Evolutionary conservation across 2,113 vertebrate species (phyloP), one percentile per base, ranked within the genome.

Genomic region (Ranitomeya imitator): DNA sequence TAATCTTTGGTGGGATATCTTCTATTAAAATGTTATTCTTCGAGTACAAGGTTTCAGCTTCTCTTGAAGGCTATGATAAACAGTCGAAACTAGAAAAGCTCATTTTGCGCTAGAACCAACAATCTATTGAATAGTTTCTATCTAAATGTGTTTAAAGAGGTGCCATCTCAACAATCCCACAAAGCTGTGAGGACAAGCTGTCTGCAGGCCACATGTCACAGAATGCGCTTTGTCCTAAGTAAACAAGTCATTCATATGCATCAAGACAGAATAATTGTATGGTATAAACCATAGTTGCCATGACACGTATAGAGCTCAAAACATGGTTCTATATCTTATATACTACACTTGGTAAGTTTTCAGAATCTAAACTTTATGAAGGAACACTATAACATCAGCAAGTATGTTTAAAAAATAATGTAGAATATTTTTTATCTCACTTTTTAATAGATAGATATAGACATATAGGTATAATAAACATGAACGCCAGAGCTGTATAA

Each of bases 211-310:
- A 89, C 94, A 95, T 92, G 94, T 92, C 88, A 74, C 82, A 93
- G 93, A 94, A 94, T 93, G 83, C 92, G 86, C 31, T 69, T 90
- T 90, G 90, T 85, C 90, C 93, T 94, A 91, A 93, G 93, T 92
- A 90, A 94, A 93, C 94, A 94, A 92, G 91, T 93, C 90, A 90
- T 91, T 91, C 92, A 92, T 12, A 86, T 93, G 93, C 91, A 93
- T 91, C 92, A 91, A 51, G 91, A 91, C 90, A 93, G 94, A 95
- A 94, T 94, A 95, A 94, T 94, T 95, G 95, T 94, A 95, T 89
- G 90, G 93, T 93, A 93, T 92, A 92, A 94, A 92, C 94, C 79
- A 1, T 88, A 91, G 93, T 95, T 95, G 92, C 95, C 92, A 95
- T 94, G 93, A 95, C 94, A 45, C 86, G 18, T 79, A 78, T 74